A percentile compares a stretch with the other conserved stretches of the same genome.
Evolutionary conservation across 2,113 vertebrate species (phyloP).

Genomic region (Trogon surrucura): DNA sequence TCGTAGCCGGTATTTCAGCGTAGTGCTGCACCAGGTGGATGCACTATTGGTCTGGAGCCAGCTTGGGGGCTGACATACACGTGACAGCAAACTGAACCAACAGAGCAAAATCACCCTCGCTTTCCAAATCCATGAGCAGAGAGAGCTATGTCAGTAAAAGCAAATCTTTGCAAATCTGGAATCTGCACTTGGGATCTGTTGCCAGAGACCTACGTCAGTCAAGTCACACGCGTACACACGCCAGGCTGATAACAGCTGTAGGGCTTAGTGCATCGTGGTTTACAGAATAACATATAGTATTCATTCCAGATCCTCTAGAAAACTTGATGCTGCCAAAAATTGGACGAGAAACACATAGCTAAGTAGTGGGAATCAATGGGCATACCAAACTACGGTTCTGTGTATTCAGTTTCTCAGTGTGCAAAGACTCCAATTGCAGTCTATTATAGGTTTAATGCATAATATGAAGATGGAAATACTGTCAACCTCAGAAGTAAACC

Average conservation of each 20-base stretch:
- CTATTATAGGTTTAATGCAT: not conserved
- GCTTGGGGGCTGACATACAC: not conserved
- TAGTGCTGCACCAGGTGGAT: not conserved
- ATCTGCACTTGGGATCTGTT: not conserved
- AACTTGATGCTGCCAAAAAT: not conserved
- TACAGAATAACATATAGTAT: accelerated
- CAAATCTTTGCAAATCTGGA: not conserved
- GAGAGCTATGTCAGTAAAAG: not conserved
- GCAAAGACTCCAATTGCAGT: not conserved
- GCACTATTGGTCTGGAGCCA: not conserved
- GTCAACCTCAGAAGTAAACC: not conserved
- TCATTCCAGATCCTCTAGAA: not conserved
- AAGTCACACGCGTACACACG: not conserved
- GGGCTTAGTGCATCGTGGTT: not conserved
- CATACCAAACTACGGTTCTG: not conserved
- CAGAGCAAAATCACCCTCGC: not conserved
- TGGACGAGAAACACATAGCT: not conserved
- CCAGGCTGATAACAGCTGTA: not conserved
- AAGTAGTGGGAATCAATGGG: not conserved
- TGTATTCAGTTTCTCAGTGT: not conserved
- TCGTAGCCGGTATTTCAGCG: not conserved
- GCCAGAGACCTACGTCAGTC: not conserved
- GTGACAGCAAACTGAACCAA: not conserved
- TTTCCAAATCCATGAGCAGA: not conserved
- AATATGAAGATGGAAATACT: not conserved